These are phyloP conservation scores for Pteropus rufus DNA, from an alignment of 2,797 vertebrate species.

Conservation along the genomic window DNA sequence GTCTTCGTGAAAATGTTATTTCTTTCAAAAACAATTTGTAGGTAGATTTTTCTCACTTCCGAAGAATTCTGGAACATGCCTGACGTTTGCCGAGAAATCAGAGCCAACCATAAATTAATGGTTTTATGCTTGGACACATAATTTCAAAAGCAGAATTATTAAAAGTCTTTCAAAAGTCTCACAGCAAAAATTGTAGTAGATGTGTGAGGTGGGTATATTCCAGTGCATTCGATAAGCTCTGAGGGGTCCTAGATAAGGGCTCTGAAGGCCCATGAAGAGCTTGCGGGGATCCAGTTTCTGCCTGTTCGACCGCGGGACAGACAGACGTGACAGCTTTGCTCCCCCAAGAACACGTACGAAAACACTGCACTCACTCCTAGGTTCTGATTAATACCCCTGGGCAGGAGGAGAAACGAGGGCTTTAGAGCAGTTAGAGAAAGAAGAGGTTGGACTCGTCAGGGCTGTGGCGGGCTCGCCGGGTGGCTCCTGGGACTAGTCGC, in stretches of 20 bases:
- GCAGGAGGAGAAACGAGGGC: not conserved
- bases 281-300: not conserved
- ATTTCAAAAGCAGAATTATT: constrained; percentile 54
- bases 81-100: constrained; percentile 52
- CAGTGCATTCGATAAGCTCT: not conserved
- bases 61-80: constrained; percentile 56
- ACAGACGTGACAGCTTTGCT: not conserved
- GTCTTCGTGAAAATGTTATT: constrained; percentile 26
- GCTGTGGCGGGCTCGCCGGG: not conserved
- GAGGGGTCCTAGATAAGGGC: not conserved
- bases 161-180: constrained; percentile 34
- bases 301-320: not conserved
- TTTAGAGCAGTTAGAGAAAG: not conserved
- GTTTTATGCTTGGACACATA: constrained; percentile 62
- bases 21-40: constrained; percentile 59
- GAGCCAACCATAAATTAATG: constrained; percentile 62
- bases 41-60: constrained; percentile 63
- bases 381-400: not conserved
- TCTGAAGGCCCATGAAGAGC: not conserved
- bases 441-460: not conserved
- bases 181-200: constrained; percentile 32
- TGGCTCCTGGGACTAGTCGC: not conserved
- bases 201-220: not conserved
- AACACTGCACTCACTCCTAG: not conserved
- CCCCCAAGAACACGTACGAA: not conserved